Evolutionary conservation across 2,113 vertebrate species (phyloP).

Genomic region (Rhagologus leucostigma): DNA sequence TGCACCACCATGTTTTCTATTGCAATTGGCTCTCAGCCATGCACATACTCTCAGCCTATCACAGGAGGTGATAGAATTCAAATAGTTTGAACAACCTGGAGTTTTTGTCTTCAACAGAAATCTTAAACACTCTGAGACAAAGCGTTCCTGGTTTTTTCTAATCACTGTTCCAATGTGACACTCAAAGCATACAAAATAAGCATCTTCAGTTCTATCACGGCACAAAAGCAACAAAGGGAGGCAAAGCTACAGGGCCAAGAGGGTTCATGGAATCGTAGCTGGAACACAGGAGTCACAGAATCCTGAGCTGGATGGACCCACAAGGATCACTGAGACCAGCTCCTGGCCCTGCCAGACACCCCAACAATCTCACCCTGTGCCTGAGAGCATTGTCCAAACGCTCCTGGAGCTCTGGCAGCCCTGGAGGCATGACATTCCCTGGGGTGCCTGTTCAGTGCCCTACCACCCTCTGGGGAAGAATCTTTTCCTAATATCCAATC

Average conservation of each 20-base stretch:
- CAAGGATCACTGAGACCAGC: fast-evolving
- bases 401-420: background rate
- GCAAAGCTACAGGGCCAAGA: background rate
- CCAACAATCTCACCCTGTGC: background rate
- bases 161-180: background rate
- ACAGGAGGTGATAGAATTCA: background rate
- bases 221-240: background rate
- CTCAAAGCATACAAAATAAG: background rate
- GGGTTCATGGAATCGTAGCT: fast-evolving
- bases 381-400: background rate
- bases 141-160: background rate
- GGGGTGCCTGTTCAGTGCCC: background rate
- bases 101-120: background rate
- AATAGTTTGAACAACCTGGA: background rate
- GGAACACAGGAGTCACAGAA: background rate
- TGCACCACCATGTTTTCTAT: background rate
- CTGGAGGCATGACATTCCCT: fast-evolving
- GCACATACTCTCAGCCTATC: background rate
- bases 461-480: background rate
- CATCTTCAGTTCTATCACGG: background rate
- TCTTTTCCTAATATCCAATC: background rate
- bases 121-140: background rate
- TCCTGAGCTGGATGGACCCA: background rate
- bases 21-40: background rate
- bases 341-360: background rate